phyloP scores from a whole-genome alignment of 1,140 invertebrate species.

The Octopus sinensis region DNA sequence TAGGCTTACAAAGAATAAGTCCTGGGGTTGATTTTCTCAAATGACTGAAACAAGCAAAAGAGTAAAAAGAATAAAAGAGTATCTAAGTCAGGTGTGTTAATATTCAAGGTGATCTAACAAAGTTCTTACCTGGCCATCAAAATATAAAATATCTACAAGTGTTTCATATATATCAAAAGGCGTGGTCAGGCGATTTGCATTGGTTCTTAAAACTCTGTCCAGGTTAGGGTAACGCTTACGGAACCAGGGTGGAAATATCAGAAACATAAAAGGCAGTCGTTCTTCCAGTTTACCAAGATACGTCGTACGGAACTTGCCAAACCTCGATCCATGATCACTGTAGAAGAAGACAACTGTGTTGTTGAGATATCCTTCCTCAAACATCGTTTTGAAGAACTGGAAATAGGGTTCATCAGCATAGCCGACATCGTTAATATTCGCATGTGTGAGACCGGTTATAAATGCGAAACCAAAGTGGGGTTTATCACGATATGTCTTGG shows the following conservation, averaged over 20 bases:
- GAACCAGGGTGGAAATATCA: constrained; percentile 75
- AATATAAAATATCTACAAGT: constrained; percentile 52
- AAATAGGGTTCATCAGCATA: constrained; percentile 34
- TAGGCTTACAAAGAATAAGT: too few relatives aligned
- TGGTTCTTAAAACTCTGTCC: constrained; percentile 68
- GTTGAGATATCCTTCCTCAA: constrained; percentile 41
- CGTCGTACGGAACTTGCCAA: constrained; percentile 73
- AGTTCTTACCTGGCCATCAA: constrained; percentile 30
- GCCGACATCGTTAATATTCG: constrained; percentile 37
- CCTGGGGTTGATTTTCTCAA: too few relatives aligned
- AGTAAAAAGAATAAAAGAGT: constrained; percentile 60
- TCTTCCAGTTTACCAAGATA: constrained; percentile 81
- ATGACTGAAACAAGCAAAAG: too few relatives aligned
- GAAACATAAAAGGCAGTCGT: constrained; percentile 76
- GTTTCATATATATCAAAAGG: constrained; percentile 60
- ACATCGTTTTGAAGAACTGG: constrained; percentile 36
- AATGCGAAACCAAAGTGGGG: constrained; percentile 43
- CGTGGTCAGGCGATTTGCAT: constrained; percentile 60
- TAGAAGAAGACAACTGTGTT: constrained; percentile 70
- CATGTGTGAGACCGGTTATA: constrained; percentile 45
- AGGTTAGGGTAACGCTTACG: constrained; percentile 65
- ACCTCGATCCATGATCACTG: constrained; percentile 87
- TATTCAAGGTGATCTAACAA: not conserved
- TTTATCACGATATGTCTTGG: constrained; percentile 14
- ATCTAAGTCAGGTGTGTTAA: constrained; percentile 62